Conservation (phyloP, 1,140 invertebrate species). For the Vollenhovia emeryi region DNA sequence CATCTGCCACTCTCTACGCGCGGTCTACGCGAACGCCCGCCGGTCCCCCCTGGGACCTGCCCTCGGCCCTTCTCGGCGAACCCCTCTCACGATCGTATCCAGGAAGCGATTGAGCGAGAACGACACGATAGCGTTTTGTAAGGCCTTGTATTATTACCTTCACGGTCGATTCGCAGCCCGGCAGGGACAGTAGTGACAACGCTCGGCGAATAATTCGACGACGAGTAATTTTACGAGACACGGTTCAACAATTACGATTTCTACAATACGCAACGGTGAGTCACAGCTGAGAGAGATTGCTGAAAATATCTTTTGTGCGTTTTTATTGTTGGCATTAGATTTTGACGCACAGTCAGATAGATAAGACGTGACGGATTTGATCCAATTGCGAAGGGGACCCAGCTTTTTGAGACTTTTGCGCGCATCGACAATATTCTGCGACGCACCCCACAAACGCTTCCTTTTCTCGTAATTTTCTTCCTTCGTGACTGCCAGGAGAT, state of each 20-base stretch:
- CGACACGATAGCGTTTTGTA: slow-evolving; percentile 7
- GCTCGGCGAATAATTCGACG: neutral
- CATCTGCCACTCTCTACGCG: slow-evolving; percentile 63
- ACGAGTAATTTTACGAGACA: neutral
- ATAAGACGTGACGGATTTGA: neutral
- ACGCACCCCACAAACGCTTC: neutral
- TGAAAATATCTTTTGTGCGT: neutral
- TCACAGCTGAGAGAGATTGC: neutral
- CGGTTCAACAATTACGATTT: neutral
- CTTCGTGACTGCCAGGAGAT: slow-evolving; percentile 3
- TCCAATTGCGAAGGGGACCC: neutral
- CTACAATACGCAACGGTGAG: neutral
- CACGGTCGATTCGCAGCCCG: neutral
- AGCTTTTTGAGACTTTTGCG: neutral
- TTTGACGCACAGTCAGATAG: neutral
- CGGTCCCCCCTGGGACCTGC: neutral
- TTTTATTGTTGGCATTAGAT: neutral
- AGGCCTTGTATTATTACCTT: slow-evolving; percentile 7
- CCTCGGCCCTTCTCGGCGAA: slow-evolving; percentile 14
- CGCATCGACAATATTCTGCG: slow-evolving; percentile 11
- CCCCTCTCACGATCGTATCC: neutral
- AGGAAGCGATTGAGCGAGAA: slow-evolving; percentile 22
- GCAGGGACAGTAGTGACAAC: neutral
- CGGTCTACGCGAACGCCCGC: slow-evolving; percentile 2
- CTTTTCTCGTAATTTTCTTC: slow-evolving; percentile 22